These are phyloP conservation scores for Cololabis saira DNA, from an alignment of 2,113 vertebrate species.

Conservation along the genomic window DNA sequence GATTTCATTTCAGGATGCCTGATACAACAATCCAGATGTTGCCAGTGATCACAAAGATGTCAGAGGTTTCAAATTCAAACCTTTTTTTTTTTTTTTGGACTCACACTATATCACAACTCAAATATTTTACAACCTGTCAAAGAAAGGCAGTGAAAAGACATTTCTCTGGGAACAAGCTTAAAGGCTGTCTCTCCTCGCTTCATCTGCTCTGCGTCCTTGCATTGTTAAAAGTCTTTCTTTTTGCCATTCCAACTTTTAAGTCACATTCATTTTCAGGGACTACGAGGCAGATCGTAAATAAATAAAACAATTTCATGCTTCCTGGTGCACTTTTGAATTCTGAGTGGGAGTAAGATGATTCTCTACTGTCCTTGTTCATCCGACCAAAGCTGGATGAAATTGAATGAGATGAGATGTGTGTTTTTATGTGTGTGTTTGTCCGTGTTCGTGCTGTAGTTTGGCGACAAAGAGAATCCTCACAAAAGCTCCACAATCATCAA, in stretches of 20 bases:
- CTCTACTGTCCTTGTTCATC: constrained; percentile 68
- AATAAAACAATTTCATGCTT: constrained; percentile 79
- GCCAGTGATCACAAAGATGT: constrained; percentile 10
- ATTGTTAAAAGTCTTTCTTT: constrained; percentile 58
- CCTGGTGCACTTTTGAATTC: constrained; percentile 64
- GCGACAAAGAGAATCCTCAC: constrained; percentile 44
- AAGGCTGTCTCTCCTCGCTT: constrained; percentile 5
- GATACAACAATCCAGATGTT: constrained; percentile 4
- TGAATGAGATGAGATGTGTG: constrained; percentile 50
- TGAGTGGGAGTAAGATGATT: constrained; percentile 62
- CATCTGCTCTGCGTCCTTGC: constrained; percentile 15
- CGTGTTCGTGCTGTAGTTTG: constrained; percentile 20
- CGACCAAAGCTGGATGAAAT: constrained; percentile 61
- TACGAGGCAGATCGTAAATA: constrained; percentile 72
- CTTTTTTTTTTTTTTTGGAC: background rate
- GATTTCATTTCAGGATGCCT: constrained; percentile 1
- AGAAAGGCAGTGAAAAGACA: background rate
- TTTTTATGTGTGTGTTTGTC: constrained; percentile 13
- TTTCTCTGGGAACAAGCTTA: background rate
- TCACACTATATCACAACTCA: background rate
- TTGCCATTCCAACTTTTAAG: constrained; percentile 51
- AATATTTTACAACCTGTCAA: background rate
- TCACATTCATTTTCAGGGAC: constrained; percentile 69
- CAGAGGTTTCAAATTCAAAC: background rate
- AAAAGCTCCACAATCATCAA: constrained; percentile 17